Base-by-base conservation (phyloP, 1,140 invertebrate genomes). In the Episyrphus balteatus region DNA sequence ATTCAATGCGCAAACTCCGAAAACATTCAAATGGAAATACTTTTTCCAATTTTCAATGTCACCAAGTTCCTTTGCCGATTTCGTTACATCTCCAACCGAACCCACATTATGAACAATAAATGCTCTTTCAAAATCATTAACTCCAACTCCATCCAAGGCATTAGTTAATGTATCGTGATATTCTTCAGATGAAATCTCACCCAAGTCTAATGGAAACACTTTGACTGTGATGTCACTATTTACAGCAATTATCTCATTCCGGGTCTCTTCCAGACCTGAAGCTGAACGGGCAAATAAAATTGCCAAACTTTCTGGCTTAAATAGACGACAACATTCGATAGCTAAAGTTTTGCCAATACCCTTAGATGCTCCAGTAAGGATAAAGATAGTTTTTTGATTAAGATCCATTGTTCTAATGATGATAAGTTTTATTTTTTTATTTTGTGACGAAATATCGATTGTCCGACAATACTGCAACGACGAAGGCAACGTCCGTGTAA, bases 31-130 rank as follows among this genome's bases (percentile, higher is more conserved):
- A 54, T 83, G 75, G 59, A 78, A 89, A 62, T 88, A 88, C 14
- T 75, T 64, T 45, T 74, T 71, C 70, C 85, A 79, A 32, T 73
- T 69, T 0, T 74, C 56, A 10, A 79, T 57, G 60, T 86, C 69
- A 1, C 73, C 72, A 52, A 86, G 72, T 17, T 82, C 72, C 7
- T 62, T 68, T 1, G 78, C 77, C 50, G 68, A 65, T 54, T 84
- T 74, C 1, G 74, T 67, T 19, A 86, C 61, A 66, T 86, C 79
- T n/a, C 92, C 92, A 30, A 92, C 55, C 1, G 84, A 82, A 5
- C 88, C 93, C 9, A 85, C 91, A 78, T 96, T 97, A 60, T 97
- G 92, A 46, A 96, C 77, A 13, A 97, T 75, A 5, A 94, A 63
- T 19, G 74, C 75, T 45, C 79, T 73, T 42, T 84, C 73, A 59